Evolutionary conservation across 1,140 invertebrate species (phyloP).

Genomic region (Drosophila tristis): DNA sequence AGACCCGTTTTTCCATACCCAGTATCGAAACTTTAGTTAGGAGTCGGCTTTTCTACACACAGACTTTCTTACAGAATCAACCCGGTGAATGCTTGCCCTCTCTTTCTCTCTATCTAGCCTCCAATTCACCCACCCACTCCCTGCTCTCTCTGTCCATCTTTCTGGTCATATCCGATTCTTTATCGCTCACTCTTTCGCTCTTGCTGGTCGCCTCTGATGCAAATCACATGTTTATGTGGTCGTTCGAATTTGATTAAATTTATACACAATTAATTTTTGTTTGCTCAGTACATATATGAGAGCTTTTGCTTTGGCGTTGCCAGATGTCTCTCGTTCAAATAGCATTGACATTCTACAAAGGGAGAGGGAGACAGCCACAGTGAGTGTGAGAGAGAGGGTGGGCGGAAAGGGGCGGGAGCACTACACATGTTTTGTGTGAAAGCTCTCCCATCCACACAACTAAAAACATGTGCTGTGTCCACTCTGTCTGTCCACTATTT

Average conservation of each 20-base stretch:
- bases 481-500: conserved; percentile 63
- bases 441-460: conserved; percentile 62
- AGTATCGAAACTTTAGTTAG: conserved; percentile 14
- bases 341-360: conserved; percentile 37
- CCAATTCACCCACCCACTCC: background rate
- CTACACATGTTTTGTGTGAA: conserved; percentile 63
- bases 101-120: conserved; percentile 11
- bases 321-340: conserved; percentile 32
- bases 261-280: conserved; percentile 39
- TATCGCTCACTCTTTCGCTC: conserved; percentile 31
- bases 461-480: conserved; percentile 74
- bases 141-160: conserved; percentile 1
- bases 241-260: conserved; percentile 51
- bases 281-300: conserved; percentile 32
- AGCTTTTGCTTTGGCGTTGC: conserved; percentile 43
- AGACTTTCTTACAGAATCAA: background rate
- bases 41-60: conserved; percentile 36
- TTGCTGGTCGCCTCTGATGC: conserved; percentile 32
- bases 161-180: conserved; percentile 8
- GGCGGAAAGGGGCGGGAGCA: background rate
- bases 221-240: conserved; percentile 49
- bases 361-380: background rate
- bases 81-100: conserved; percentile 34
- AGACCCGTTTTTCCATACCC: conserved; percentile 38
- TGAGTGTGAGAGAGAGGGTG: background rate